Evolutionary conservation across 2,113 vertebrate species (phyloP).

Genomic region (Solea solea): DNA sequence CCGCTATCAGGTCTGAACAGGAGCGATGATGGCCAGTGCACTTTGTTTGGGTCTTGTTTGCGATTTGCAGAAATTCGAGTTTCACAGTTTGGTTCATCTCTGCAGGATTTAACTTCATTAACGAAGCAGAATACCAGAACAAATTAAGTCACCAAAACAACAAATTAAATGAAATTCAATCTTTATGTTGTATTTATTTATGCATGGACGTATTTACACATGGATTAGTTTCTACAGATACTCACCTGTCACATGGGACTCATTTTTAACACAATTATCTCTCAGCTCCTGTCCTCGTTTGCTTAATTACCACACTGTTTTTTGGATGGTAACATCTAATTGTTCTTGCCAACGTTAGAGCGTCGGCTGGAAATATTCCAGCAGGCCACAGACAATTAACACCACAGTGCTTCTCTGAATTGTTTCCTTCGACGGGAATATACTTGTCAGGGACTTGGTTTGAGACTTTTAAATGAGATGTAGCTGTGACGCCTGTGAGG

Average conservation of each 20-base stretch:
- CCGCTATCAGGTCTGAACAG: too few species aligned
- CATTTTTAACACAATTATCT: slow-evolving; percentile 14
- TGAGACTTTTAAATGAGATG: slow-evolving; percentile 10
- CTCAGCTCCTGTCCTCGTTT: slow-evolving; percentile 28
- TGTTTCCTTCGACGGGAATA: not conserved
- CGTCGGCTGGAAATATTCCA: slow-evolving; percentile 31
- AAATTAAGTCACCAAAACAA: too few species aligned
- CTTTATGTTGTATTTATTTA: not conserved
- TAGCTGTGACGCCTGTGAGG: not conserved
- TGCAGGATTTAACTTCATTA: too few species aligned
- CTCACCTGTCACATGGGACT: slow-evolving; percentile 10
- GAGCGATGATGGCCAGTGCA: too few species aligned
- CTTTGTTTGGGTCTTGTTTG: too few species aligned
- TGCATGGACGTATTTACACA: not conserved
- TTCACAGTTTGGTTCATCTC: too few species aligned
- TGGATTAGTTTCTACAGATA: slow-evolving; percentile 6
- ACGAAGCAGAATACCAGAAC: too few species aligned
- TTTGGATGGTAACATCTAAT: slow-evolving; percentile 34
- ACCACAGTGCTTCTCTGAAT: slow-evolving; percentile 5
- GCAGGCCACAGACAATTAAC: slow-evolving; percentile 34
- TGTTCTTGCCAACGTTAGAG: slow-evolving; percentile 51
- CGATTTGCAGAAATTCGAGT: too few species aligned
- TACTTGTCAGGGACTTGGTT: slow-evolving; percentile 4
- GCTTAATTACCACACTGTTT: slow-evolving; percentile 56
- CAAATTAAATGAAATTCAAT: too few species aligned